A percentile compares a stretch with the other conserved stretches of the same genome.
Evolutionary conservation across 2,113 vertebrate species (phyloP).

Genomic region (Hoplias malabaricus): DNA sequence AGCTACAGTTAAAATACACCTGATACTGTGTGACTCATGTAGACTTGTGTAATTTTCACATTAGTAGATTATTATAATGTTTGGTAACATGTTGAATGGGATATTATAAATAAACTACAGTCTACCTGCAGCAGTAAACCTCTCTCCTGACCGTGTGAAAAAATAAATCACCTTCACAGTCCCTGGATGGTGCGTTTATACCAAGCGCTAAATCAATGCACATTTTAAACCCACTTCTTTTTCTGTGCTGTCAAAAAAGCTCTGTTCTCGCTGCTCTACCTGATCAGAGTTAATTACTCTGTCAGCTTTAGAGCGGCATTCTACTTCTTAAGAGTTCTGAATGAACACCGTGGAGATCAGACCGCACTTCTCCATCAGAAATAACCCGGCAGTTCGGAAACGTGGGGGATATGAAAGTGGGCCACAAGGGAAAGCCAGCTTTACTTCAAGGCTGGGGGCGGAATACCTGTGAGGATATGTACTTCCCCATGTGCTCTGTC

Average conservation of each 20-base stretch:
- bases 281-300: constrained; percentile 10
- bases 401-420: neutral
- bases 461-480: constrained; percentile 54
- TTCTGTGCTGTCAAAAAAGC: neutral
- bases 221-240: neutral
- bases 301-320: neutral
- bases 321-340: neutral
- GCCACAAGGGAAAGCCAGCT: neutral
- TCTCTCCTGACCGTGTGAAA: no score
- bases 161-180: neutral
- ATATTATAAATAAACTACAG: no score
- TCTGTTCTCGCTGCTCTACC: neutral
- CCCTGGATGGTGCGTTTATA: neutral
- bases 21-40: no score
- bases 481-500: constrained; percentile 53
- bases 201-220: neutral
- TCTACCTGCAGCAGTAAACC: no score
- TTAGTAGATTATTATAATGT: no score
- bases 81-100: no score
- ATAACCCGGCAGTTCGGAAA: neutral
- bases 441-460: neutral
- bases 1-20: no score
- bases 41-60: no score
- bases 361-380: neutral
- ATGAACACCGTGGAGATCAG: neutral